A percentile compares a stretch with the other conserved stretches of the same genome.
These are phyloP conservation scores for Psilopsiagon aurifrons DNA, from an alignment of 2,113 vertebrate species.

Conservation along the genomic window DNA sequence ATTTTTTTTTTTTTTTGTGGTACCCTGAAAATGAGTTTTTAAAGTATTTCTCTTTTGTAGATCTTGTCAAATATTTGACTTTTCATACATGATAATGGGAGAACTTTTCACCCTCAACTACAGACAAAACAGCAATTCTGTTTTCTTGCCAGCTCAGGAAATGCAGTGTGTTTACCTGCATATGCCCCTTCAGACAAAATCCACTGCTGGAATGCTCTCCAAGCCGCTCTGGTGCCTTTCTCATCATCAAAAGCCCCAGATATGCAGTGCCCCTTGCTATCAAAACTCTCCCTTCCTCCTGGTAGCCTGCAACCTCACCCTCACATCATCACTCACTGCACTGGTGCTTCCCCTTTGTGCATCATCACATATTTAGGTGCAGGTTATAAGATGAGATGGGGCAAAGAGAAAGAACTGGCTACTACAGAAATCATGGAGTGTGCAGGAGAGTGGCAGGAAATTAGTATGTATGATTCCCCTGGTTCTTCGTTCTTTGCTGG, in stretches of 20 bases:
- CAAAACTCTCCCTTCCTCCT: neutral
- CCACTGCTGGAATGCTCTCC: neutral
- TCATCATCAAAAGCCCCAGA: neutral
- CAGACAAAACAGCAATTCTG: neutral
- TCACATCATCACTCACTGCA: neutral
- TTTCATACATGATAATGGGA: neutral
- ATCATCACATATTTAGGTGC: neutral
- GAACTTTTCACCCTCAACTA: neutral
- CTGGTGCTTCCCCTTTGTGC: neutral
- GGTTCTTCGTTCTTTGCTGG: neutral
- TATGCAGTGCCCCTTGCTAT: rapidly evolving
- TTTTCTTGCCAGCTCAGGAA: neutral
- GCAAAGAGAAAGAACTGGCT: neutral
- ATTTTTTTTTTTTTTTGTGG: no score
- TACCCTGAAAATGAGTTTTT: neutral
- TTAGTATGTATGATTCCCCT: neutral
- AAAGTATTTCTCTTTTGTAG: neutral
- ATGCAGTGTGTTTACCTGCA: neutral
- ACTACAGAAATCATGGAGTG: neutral
- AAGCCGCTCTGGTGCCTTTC: neutral
- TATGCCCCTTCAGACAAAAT: neutral
- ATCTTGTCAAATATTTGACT: neutral
- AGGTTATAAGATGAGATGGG: neutral
- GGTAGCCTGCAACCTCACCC: neutral
- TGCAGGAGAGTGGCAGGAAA: neutral